Base-by-base conservation (phyloP, 2,113 vertebrate genomes). In the Gallinago media region DNA sequence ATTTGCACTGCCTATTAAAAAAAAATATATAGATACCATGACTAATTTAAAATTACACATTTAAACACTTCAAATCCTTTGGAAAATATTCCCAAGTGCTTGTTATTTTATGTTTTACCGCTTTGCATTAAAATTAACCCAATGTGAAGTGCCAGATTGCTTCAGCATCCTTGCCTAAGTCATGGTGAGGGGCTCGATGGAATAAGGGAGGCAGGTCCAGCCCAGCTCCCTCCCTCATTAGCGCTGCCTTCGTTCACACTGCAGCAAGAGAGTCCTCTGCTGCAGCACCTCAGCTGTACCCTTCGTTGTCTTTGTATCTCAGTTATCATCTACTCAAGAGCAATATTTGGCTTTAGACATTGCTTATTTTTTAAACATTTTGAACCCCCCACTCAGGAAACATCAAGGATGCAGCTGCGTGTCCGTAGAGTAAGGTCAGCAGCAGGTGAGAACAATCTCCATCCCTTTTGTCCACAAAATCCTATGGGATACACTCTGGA, bases 331-430 rank as follows among this genome's bases (percentile, higher is more conserved):
- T 26, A 9, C 42, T 73, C 1, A 2, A 52, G n/a, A 46, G 25
- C 3, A 15, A 84, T 49, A 34, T 16, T 5, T 68, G n/a, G 17
- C 3, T 1, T 15, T 32, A 40, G 19, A n/a, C 3, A 2, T 14
- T 12, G 32, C 59, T 87, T 49, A 25, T 76, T 65, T 81, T 42
- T 40, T 3, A 19, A 21, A 16, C 0, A 0, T 31, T 68, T 62
- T 50, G 54, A 56, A 71, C 62, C 12, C 20, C 15, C 19, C 47
- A 50, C 46, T 46, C 25, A 9, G 31, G 38, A n/a, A 36, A 12
- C 16, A 8, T 32, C 74, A n/a, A 44, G n/a, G 40, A 4, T 29
- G 47, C 15, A 15, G 22, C 40, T 0, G 1, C 0, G 1, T 72
- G 77, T 76, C 66, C 47, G 31, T 67, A 52, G 40, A 47, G 38